phyloP scores from a whole-genome alignment of 2,113 vertebrate genomes.

The Terrapene triunguis region DNA sequence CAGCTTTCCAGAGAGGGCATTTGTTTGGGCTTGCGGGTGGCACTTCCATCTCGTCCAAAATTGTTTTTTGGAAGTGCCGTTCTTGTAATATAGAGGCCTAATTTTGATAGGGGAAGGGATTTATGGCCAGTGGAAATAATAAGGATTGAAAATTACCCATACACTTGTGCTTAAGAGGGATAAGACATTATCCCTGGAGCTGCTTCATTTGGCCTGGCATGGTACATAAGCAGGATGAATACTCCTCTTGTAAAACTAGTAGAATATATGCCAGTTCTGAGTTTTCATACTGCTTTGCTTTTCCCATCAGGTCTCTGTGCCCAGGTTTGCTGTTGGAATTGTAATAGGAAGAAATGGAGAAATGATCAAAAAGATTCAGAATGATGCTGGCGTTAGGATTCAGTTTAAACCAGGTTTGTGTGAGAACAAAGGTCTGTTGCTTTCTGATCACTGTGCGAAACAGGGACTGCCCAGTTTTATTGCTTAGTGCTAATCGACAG shows the following conservation, averaged over 20 bases:
- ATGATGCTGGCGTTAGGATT: conserved; percentile 96
- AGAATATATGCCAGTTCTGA: conserved; percentile 38
- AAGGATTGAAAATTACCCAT: conserved; percentile 36
- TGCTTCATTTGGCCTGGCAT: neutral
- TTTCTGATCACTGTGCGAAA: conserved; percentile 31
- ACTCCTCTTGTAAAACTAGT: conserved; percentile 52
- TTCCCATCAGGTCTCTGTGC: conserved; percentile 91
- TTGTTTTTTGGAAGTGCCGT: conserved; percentile 45
- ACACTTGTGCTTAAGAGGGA: conserved; percentile 6
- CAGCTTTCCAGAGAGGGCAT: conserved; percentile 51
- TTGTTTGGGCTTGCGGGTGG: conserved; percentile 33
- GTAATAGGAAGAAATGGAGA: conserved; percentile 98
- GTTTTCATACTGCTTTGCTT: conserved; percentile 62
- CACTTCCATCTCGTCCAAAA: neutral
- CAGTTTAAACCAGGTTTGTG: conserved; percentile 97
- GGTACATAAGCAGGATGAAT: neutral
- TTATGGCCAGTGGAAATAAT: neutral
- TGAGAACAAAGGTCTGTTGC: conserved; percentile 43
- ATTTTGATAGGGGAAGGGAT: conserved; percentile 1
- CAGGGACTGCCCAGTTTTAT: neutral
- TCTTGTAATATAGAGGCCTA: conserved; percentile 48
- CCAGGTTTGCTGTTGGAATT: conserved; percentile 97
- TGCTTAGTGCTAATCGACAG: conserved; percentile 16
- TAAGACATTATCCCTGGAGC: conserved; percentile 50
- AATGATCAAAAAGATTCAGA: conserved; percentile 99